A percentile compares a stretch with the other conserved stretches of the same genome.
phyloP scores from a whole-genome alignment of 2,888 invertebrate genomes.

The Aleiodes alternator region DNA sequence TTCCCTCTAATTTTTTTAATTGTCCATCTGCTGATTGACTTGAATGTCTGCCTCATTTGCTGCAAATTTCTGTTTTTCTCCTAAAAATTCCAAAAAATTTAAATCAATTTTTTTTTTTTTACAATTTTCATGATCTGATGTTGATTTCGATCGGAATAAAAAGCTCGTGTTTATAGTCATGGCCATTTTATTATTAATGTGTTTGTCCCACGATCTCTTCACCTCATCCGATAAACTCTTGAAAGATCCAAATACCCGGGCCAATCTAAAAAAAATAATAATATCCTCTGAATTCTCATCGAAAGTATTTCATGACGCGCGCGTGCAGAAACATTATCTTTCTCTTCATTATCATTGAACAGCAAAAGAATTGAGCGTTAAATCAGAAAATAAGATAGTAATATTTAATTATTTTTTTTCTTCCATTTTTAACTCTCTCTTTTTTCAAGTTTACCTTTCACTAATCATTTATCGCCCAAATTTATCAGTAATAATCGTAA shows the following conservation, averaged over 20 bases:
- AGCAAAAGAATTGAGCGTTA: too few relatives aligned
- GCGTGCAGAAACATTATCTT: constrained; percentile 5
- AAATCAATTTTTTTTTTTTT: too few relatives aligned
- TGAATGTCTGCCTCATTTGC: too few relatives aligned
- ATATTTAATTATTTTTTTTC: not conserved
- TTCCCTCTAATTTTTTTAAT: not conserved
- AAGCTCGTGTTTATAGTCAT: not conserved
- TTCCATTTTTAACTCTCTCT: not conserved
- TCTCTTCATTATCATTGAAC: not conserved
- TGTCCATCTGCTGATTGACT: not conserved
- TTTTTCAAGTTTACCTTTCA: too few relatives aligned
- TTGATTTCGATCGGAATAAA: not conserved
- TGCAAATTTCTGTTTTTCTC: too few relatives aligned
- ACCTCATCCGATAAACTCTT: constrained; percentile 25
- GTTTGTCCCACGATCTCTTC: constrained; percentile 25
- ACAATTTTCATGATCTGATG: not conserved
- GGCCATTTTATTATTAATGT: not conserved
- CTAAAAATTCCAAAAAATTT: too few relatives aligned
- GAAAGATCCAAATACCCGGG: not conserved
- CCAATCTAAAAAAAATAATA: constrained; percentile 14
- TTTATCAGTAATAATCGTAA: not conserved
- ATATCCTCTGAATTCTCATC: not conserved
- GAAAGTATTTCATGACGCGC: not conserved
- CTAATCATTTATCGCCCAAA: too few relatives aligned
- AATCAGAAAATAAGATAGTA: not conserved